A percentile compares a stretch with the other conserved stretches of the same genome.
These are phyloP conservation scores for Carapus acus DNA, from an alignment of 2,797 vertebrate species.

Conservation along the genomic window DNA sequence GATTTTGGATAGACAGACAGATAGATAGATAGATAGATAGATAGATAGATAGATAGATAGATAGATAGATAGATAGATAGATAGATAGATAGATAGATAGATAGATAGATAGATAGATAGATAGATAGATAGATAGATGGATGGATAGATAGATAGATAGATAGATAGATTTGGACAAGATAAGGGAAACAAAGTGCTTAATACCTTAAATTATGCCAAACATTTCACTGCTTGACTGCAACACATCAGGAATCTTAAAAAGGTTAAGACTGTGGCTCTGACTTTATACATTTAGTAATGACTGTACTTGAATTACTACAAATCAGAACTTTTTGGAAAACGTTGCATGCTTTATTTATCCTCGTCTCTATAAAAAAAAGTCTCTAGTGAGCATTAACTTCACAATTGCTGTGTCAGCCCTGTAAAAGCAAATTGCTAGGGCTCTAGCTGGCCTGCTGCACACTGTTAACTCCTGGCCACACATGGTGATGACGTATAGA, in stretches of 20 bases:
- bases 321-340: conserved; percentile 42
- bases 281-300: conserved; percentile 29
- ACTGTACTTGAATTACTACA: conserved; percentile 30
- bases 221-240: neutral
- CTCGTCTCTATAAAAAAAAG: conserved; percentile 56
- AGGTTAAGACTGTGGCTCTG: conserved; percentile 6
- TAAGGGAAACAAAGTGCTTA: too few species aligned
- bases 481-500: conserved; percentile 65
- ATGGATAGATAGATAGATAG: too few species aligned
- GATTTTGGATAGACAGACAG: too few species aligned
- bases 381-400: conserved; percentile 60
- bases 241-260: conserved; percentile 2
- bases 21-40: too few species aligned
- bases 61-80: too few species aligned
- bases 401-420: conserved; percentile 66
- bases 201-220: too few species aligned
- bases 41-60: too few species aligned
- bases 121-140: too few species aligned
- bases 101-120: too few species aligned
- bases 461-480: conserved; percentile 68
- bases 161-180: too few species aligned
- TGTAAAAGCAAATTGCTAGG: conserved; percentile 73
- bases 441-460: conserved; percentile 64
- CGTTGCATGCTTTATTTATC: conserved; percentile 49
- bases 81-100: too few species aligned